Evolutionary conservation across 2,888 invertebrate genomes (phyloP).

Genomic region (Spodoptera picta): DNA sequence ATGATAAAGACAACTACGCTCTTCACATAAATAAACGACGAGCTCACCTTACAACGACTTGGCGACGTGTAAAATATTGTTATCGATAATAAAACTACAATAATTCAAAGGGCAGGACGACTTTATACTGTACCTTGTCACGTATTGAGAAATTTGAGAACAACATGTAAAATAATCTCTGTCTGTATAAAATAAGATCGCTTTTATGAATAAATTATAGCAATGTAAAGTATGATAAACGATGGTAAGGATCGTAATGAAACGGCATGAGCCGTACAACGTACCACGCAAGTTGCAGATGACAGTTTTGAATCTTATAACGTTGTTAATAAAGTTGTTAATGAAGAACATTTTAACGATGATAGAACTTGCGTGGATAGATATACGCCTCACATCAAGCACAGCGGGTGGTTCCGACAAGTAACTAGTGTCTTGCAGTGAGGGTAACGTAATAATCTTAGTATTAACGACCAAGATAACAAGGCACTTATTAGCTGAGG

Average conservation of each 20-base stretch:
- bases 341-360: conserved; percentile 61
- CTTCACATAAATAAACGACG: conserved; percentile 75
- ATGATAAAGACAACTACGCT: conserved; percentile 69
- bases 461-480: conserved; percentile 75
- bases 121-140: conserved; percentile 81
- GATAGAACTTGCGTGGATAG: conserved; percentile 71
- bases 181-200: conserved; percentile 82
- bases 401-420: conserved; percentile 84
- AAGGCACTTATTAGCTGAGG: conserved; percentile 65
- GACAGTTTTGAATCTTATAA: conserved; percentile 57
- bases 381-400: conserved; percentile 84
- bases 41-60: conserved; percentile 78
- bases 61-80: conserved; percentile 86
- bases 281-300: conserved; percentile 62
- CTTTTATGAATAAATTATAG: conserved; percentile 86
- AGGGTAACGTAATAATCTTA: conserved; percentile 86
- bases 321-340: conserved; percentile 62
- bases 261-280: conserved; percentile 80
- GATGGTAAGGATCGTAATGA: conserved; percentile 85
- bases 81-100: conserved; percentile 82
- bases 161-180: conserved; percentile 81
- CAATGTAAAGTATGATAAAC: conserved; percentile 88
- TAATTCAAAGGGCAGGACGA: conserved; percentile 73
- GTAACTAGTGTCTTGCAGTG: conserved; percentile 82
- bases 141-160: conserved; percentile 84